phyloP scores from a whole-genome alignment of 2,113 vertebrate genomes.

The Phocoena phocoena region DNA sequence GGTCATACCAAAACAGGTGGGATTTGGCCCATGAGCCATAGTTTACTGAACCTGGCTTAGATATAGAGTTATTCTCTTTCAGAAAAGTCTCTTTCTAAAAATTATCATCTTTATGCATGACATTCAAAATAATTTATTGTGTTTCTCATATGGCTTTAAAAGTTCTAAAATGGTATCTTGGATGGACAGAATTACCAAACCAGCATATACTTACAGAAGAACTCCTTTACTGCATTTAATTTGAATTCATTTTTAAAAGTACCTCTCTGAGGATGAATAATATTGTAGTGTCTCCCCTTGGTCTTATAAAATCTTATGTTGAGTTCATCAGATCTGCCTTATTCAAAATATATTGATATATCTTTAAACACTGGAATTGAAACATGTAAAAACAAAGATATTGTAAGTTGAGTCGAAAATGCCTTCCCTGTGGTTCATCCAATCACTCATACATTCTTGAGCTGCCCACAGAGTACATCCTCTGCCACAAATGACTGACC shows the following conservation, averaged over 20 bases:
- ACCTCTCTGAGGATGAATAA: not conserved
- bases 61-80: not conserved
- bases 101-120: not conserved
- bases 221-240: not conserved
- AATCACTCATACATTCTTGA: not conserved
- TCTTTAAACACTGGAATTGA: not conserved
- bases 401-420: not conserved
- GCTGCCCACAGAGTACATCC: not conserved
- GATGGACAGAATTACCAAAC: not conserved
- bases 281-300: not conserved
- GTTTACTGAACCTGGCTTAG: not conserved
- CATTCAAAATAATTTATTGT: not conserved
- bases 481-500: not conserved
- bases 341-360: not conserved
- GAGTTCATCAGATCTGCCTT: not conserved
- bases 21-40: not conserved
- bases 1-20: not conserved
- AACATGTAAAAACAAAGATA: not conserved
- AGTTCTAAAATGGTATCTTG: not conserved
- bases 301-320: not conserved
- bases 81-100: not conserved
- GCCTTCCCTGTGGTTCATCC: not conserved
- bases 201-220: not conserved
- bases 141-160: not conserved
- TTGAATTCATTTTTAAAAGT: not conserved